Conservation (phyloP, 1,140 invertebrate species). For the Ditylenchus dipsaci region DNA sequence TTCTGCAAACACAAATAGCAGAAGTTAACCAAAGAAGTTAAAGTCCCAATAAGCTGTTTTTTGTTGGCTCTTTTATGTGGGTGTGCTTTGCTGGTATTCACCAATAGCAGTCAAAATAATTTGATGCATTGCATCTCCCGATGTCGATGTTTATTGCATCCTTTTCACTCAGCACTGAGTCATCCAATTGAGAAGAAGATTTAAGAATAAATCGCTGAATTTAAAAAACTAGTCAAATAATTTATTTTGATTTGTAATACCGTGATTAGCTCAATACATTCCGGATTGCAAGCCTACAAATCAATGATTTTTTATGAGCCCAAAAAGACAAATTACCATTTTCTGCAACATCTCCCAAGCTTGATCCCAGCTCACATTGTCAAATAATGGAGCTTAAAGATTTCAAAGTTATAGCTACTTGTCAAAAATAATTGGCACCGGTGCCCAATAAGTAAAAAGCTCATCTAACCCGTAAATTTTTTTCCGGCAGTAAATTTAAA, state of each 20-base stretch:
- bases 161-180: slow-evolving; percentile 32
- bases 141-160: slow-evolving; percentile 54
- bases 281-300: slow-evolving; percentile 61
- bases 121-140: slow-evolving; percentile 56
- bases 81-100: slow-evolving; percentile 50
- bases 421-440: too few relatives aligned
- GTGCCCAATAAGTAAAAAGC: too few relatives aligned
- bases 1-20: slow-evolving; percentile 54
- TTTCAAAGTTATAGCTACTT: neutral
- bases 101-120: slow-evolving; percentile 47
- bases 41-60: slow-evolving; percentile 19
- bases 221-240: neutral
- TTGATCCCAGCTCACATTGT: slow-evolving; percentile 54
- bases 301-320: too few relatives aligned
- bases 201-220: slow-evolving; percentile 43
- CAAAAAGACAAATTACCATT: slow-evolving; percentile 56
- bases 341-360: slow-evolving; percentile 59
- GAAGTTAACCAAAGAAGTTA: slow-evolving; percentile 50
- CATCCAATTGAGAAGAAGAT: slow-evolving; percentile 48
- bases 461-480: too few relatives aligned
- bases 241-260: slow-evolving; percentile 56
- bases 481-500: too few relatives aligned
- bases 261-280: slow-evolving; percentile 65
- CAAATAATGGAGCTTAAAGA: slow-evolving; percentile 39
- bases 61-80: slow-evolving; percentile 46